phyloP scores from a whole-genome alignment of 35 echinoderm and acorn worm genomes.

The Heliocidaris erythrogramma region DNA sequence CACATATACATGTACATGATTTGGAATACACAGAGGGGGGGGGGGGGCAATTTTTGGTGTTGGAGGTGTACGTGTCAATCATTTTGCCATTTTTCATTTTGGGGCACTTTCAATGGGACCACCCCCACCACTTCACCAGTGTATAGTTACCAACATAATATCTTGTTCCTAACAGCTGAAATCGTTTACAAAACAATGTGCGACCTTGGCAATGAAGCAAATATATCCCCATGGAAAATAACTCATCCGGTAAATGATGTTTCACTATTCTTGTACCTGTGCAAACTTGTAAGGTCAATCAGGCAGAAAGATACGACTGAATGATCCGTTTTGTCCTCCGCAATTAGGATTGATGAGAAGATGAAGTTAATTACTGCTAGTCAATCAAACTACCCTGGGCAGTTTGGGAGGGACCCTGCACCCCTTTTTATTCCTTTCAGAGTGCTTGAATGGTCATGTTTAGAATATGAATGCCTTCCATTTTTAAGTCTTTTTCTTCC shows the following conservation, averaged over 20 bases:
- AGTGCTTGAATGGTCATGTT: background rate
- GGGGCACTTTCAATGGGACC: background rate
- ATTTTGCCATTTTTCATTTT: no score
- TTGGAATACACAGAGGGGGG: no score
- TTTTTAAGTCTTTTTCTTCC: background rate
- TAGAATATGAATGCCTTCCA: background rate
- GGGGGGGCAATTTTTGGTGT: no score
- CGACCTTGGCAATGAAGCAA: background rate
- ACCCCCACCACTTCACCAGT: background rate
- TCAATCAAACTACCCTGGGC: background rate
- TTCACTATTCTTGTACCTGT: background rate
- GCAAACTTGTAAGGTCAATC: background rate
- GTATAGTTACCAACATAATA: background rate
- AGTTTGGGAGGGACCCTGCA: background rate
- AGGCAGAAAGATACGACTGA: background rate
- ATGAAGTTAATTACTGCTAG: background rate
- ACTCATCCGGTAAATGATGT: background rate
- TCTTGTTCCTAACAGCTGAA: background rate
- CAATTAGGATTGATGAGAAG: background rate
- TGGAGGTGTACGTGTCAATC: no score
- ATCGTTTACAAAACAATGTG: background rate
- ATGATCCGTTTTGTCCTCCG: background rate
- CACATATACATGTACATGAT: no score
- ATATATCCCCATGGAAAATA: background rate
- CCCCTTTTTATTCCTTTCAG: background rate